Base-by-base conservation (phyloP, 2,113 vertebrate genomes). In the Otolemur garnettii region DNA sequence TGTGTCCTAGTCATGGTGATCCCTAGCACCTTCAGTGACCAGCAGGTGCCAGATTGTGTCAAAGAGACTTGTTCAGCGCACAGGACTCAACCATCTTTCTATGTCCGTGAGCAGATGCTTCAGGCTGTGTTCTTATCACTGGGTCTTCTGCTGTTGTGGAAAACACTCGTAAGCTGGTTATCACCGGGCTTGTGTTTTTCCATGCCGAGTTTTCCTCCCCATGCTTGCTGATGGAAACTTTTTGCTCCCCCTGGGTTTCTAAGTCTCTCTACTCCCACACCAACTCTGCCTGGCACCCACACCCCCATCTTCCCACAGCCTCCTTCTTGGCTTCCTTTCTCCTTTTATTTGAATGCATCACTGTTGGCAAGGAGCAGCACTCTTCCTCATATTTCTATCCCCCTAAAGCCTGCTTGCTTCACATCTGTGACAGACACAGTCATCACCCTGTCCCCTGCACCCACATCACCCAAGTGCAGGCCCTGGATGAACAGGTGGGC, bases 251-350 rank as follows among this genome's bases (percentile, higher is more conserved):
- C 55, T 64, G 21, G 33, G 60, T 96, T 78, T 92, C 75, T 53
- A 83, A 83, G 50, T 68, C 42, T 68, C 38, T 53, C n/a, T 69
- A 26, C 42, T 90, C 71, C 89, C 60, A 82, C 30, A 19, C 33
- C 15, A 62, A 2, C 28, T 83, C 45, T 95, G 17, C 81, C 57
- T 17, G 12, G n/a, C 1, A 0, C 24, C 69, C 66, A 11, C 7
- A 0, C 0, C 5, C 5, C 45, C 4, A 5, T 7, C 45, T n/a
- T 8, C 45, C 57, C 11, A 4, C 0, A 13, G 10, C 35, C 42
- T 22, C 75, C 45, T 24, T 91, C 9, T 6, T 66, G 86, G 35
- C 22, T 0, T 19, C 62, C 28, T 55, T 89, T 50, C 53, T 81
- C 19, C 15, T 82, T 77, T 82, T 81, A 38, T 74, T 28, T 78